A percentile compares a stretch with the other conserved stretches of the same genome.
phyloP scores from a whole-genome alignment of 2,888 invertebrate genomes.

The Poecilus cupreus region DNA sequence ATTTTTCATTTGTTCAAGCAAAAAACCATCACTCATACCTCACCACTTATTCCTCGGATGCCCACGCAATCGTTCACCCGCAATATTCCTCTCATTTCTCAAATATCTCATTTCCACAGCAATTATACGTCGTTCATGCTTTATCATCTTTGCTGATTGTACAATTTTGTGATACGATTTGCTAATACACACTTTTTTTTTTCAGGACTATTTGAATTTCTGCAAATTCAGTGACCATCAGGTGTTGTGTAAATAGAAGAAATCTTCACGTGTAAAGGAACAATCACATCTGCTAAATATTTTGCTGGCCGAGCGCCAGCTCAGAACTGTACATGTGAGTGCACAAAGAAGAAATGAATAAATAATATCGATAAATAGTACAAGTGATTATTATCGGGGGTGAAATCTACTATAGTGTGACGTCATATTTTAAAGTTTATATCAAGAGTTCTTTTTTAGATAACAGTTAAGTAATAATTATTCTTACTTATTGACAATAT shows the following conservation, averaged over 20 bases:
- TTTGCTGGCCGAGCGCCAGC: background rate
- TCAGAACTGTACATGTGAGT: conserved; percentile 7
- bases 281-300: conserved; percentile 15
- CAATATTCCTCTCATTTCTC: no score
- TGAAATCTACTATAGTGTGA: background rate
- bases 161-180: no score
- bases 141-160: no score
- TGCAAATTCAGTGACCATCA: conserved; percentile 12
- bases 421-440: conserved; percentile 39
- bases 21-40: no score
- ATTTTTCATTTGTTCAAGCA: no score
- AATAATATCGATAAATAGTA: conserved; percentile 38
- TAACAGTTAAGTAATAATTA: conserved; percentile 36
- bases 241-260: conserved; percentile 34
- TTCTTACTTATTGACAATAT: conserved; percentile 51
- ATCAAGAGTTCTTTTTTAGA: conserved; percentile 43
- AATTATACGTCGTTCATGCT: no score
- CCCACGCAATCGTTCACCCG: no score
- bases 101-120: no score
- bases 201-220: conserved; percentile 1
- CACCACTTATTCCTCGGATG: no score
- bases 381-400: conserved; percentile 20
- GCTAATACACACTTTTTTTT: background rate
- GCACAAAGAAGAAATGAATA: conserved; percentile 30
- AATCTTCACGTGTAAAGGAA: conserved; percentile 29